Evolutionary conservation across 1,140 invertebrate species (phyloP), one percentile per base, ranked within the genome.

Genomic region (Drosophila pandora): DNA sequence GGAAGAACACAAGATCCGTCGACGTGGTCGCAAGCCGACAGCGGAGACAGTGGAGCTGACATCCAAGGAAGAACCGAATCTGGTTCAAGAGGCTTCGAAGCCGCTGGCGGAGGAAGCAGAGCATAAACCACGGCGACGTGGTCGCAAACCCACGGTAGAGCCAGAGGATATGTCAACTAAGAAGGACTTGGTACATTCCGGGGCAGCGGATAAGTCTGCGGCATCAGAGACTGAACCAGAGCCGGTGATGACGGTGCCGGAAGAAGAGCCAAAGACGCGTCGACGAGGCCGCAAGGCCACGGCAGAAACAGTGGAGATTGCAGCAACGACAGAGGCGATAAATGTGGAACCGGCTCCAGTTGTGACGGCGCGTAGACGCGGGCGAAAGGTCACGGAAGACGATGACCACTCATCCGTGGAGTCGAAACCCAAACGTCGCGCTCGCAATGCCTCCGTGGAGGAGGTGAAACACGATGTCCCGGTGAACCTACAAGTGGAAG

Each of bases 351-450:
- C 12, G 5, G 21, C 9, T 21, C 43, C 17, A 3, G 43, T 10
- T 7, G 21, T 10, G 9, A 21, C 2, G 13, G 22, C 45, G 1
- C 45, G 68, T 8, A 17, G 30, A 3, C 64, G 74, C 13, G 63
- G 56, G 23, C 64, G 65, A 7, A 70, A 70, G 13, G 54, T 32
- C n/a, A 50, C 47, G 8, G 48, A 37, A 2, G 64, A 76, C 5
- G 53, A 76, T 43, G 41, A 10, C 6, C 4, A 3, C 2, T 8
- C 50, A 21, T 68, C 70, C 39, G 10, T 43, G 10, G 57, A 60
- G 8, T 13, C 41, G 3, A 69, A 80, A 7, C 6, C 48, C 2
- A 56, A 34, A 21, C 25, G 55, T 9, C 68, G 57, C 2, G 57
- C 23, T 32, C 32, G 55, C 28, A 68, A 43, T 13, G 49, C 28